These are phyloP conservation scores for Vireo altiloquus DNA, from an alignment of 2,113 vertebrate genomes.

Conservation along the genomic window DNA sequence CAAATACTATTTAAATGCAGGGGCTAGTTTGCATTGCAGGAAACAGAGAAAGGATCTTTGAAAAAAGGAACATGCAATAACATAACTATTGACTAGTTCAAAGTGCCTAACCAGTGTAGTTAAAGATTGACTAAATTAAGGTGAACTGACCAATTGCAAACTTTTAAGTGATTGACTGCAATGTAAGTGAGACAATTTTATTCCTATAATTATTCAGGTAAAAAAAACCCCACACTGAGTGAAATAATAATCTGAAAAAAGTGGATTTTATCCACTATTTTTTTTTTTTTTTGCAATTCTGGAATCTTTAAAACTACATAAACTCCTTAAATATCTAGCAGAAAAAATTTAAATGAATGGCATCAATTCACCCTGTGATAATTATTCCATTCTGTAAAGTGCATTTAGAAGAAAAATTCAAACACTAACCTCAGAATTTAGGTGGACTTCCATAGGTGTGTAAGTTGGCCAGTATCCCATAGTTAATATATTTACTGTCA, in stretches of 20 bases:
- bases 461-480: conserved; percentile 87
- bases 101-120: neutral
- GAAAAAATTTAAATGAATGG: neutral
- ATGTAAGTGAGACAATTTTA: neutral
- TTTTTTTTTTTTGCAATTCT: neutral
- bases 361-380: neutral
- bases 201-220: neutral
- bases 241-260: neutral
- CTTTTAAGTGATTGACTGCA: neutral
- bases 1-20: neutral
- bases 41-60: neutral
- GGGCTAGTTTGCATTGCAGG: neutral
- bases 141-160: neutral
- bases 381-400: neutral
- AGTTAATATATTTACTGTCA: conserved; percentile 82
- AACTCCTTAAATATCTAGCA: neutral
- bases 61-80: neutral
- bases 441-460: conserved; percentile 80
- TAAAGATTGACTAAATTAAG: neutral
- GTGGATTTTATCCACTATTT: neutral
- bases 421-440: conserved; percentile 76
- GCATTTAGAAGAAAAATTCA: neutral
- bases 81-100: neutral
- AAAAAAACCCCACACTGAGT: neutral
- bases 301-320: neutral